Conservation (phyloP, 2,113 vertebrate genomes). For the Ptilorrhoa leucosticta region DNA sequence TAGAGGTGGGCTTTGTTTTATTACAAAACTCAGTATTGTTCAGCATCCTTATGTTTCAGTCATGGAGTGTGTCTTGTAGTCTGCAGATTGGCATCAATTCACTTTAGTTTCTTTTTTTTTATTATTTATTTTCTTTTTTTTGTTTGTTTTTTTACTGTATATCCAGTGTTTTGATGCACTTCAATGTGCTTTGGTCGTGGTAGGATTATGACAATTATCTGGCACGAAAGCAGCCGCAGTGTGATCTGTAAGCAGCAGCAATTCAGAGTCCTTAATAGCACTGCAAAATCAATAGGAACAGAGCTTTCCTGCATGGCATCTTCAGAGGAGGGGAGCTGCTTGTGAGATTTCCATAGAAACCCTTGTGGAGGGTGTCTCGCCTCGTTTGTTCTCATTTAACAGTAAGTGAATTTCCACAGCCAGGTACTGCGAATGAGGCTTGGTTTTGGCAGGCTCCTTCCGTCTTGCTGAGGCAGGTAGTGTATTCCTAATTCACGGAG, state of each 20-base stretch:
- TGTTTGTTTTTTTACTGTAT: background rate
- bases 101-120: background rate
- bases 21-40: background rate
- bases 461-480: background rate
- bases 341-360: constrained; percentile 60
- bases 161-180: background rate
- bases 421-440: background rate
- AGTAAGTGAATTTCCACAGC: background rate
- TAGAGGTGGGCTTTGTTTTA: background rate
- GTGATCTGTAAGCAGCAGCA: background rate
- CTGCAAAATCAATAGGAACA: constrained; percentile 18
- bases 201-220: background rate
- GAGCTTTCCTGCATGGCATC: background rate
- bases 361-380: background rate
- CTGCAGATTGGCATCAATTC: background rate
- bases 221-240: background rate
- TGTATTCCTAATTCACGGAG: background rate
- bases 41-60: background rate
- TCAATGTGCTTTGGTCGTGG: background rate
- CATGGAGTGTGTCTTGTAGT: background rate
- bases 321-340: background rate
- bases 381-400: constrained; percentile 36
- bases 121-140: accelerated
- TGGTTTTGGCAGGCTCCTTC: constrained; percentile 19
- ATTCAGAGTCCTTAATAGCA: background rate